Conservation (phyloP, 2,113 vertebrate species). For the Reinhardtius hippoglossoides region DNA sequence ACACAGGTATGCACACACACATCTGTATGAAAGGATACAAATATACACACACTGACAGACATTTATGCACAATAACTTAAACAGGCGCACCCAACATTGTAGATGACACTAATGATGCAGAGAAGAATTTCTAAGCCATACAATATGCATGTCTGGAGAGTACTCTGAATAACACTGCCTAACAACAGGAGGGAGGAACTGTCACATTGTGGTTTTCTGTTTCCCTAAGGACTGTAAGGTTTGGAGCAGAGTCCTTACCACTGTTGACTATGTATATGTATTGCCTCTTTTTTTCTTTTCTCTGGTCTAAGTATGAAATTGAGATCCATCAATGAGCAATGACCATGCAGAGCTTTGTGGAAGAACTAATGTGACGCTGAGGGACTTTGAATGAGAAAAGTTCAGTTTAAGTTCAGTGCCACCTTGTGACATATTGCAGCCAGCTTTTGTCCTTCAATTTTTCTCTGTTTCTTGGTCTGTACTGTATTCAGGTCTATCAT, state of each 20-base stretch:
- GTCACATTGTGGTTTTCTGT: slow-evolving; percentile 22
- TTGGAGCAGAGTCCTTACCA: slow-evolving; percentile 21
- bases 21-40: background rate
- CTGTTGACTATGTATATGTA: slow-evolving; percentile 37
- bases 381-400: background rate
- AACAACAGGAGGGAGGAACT: slow-evolving; percentile 44
- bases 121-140: slow-evolving; percentile 53
- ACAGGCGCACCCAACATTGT: slow-evolving; percentile 1
- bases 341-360: background rate
- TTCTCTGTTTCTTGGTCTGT: background rate
- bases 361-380: background rate
- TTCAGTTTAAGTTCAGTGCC: too few species aligned
- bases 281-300: background rate
- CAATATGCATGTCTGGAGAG: slow-evolving; percentile 54
- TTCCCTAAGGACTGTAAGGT: slow-evolving; percentile 26
- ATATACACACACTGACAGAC: background rate
- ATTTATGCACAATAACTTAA: background rate
- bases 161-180: slow-evolving; percentile 32
- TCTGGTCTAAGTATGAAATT: background rate
- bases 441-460: background rate
- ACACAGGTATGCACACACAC: background rate
- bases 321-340: too few species aligned
- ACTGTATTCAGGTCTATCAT: too few species aligned
- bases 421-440: too few species aligned
- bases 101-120: slow-evolving; percentile 54